These are phyloP conservation scores for Tachyglossus aculeatus DNA, from an alignment of 2,797 vertebrate species.

Conservation along the genomic window DNA sequence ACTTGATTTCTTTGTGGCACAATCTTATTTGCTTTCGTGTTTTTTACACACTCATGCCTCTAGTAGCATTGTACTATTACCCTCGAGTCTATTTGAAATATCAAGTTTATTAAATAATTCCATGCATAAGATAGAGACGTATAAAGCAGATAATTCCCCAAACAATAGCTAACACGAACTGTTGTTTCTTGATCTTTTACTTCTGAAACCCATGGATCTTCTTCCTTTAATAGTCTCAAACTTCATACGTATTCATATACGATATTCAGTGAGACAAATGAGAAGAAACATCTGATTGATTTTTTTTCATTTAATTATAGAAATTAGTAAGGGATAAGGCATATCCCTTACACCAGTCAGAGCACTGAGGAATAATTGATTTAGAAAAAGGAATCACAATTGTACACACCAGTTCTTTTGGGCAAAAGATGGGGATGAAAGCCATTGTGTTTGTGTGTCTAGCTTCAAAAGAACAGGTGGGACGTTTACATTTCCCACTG, in stretches of 20 bases:
- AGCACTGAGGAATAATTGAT: neutral
- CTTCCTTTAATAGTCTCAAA: neutral
- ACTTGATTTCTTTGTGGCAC: neutral
- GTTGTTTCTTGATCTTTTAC: no score
- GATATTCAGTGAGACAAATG: neutral
- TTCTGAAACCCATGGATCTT: no score
- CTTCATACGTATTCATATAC: neutral
- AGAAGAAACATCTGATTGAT: neutral
- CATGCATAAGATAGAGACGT: neutral
- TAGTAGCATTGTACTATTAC: neutral
- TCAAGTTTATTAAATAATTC: neutral
- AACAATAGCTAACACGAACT: rapidly evolving
- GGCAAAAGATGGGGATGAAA: neutral
- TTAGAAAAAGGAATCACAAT: neutral
- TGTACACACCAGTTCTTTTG: neutral
- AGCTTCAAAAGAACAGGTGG: no score
- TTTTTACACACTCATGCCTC: neutral
- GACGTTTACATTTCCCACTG: neutral
- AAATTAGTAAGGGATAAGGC: neutral
- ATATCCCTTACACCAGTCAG: neutral
- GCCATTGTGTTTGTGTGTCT: no score
- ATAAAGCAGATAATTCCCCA: no score
- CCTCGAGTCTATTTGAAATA: neutral
- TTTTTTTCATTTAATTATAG: neutral
- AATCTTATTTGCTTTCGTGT: neutral